These are phyloP conservation scores for Leptosomus discolor DNA, from an alignment of 2,113 vertebrate species.

Conservation along the genomic window DNA sequence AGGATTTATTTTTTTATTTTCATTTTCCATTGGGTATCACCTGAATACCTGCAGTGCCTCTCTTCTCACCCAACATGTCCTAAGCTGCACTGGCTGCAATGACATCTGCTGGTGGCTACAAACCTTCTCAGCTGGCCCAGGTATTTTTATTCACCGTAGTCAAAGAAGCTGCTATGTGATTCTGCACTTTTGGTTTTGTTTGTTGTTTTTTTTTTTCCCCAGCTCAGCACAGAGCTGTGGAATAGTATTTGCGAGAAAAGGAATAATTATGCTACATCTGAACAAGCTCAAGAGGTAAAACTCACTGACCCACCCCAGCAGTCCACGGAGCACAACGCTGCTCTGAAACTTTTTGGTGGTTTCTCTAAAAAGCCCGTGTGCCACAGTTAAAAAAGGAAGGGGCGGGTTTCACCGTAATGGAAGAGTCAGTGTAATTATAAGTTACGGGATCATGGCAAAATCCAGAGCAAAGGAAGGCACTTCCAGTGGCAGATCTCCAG, in stretches of 20 bases:
- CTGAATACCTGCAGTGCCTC: neutral
- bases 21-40: neutral
- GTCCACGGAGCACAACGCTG: neutral
- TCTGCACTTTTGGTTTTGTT: neutral
- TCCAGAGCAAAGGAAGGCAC: neutral
- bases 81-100: neutral
- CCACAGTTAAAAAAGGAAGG: neutral
- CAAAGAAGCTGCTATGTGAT: neutral
- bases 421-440: neutral
- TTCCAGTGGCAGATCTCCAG: slow-evolving; percentile 9
- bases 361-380: neutral
- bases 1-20: neutral
- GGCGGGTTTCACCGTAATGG: neutral
- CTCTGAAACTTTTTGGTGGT: neutral
- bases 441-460: neutral
- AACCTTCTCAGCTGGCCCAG: neutral
- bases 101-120: slow-evolving; percentile 44
- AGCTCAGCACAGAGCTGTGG: neutral
- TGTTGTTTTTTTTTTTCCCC: neutral
- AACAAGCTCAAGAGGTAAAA: neutral
- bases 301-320: neutral
- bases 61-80: neutral
- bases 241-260: neutral
- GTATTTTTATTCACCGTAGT: neutral
- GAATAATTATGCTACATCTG: neutral